A percentile compares a stretch with the other conserved stretches of the same genome.
phyloP scores from a whole-genome alignment of 2,113 vertebrate species.

The Stigmatopora argus region DNA sequence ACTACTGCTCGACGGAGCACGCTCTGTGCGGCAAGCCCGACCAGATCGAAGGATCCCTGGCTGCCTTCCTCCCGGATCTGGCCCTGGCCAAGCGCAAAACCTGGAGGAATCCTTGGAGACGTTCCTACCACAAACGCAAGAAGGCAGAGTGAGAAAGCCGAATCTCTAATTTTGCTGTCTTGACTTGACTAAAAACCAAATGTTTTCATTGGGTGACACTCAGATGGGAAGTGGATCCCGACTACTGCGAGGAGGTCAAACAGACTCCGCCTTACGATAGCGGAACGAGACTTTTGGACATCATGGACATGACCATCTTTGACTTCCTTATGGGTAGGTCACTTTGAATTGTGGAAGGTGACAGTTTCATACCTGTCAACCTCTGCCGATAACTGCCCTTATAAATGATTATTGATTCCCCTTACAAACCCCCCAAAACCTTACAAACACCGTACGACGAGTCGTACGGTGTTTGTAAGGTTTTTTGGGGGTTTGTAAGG shows the following conservation, averaged over 20 bases:
- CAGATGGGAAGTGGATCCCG: constrained; percentile 97
- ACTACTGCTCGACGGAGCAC: constrained; percentile 98
- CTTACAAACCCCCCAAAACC: too few species aligned
- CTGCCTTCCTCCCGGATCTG: constrained; percentile 91
- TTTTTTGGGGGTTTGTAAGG: too few species aligned
- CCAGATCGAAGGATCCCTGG: constrained; percentile 93
- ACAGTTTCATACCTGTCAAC: too few species aligned
- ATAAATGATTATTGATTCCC: too few species aligned
- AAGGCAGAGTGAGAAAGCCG: constrained; percentile 89
- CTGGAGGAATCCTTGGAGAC: constrained; percentile 97
- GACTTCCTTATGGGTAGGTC: constrained; percentile 99
- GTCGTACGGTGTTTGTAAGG: too few species aligned
- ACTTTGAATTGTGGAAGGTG: constrained; percentile 15
- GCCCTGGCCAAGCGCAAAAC: constrained; percentile 93
- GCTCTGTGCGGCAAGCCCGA: constrained; percentile 94
- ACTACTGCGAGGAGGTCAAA: constrained; percentile 97
- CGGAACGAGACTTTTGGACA: constrained; percentile 84
- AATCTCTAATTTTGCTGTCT: too few species aligned
- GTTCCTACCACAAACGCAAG: constrained; percentile 98
- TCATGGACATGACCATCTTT: constrained; percentile 99
- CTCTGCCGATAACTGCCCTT: too few species aligned
- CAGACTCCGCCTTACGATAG: constrained; percentile 93
- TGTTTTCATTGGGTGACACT: constrained; percentile 9
- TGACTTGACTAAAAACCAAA: too few species aligned
- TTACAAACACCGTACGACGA: too few species aligned